Percentiles rank a stretch among this genome's conserved stretches.
phyloP scores from a whole-genome alignment of 2,797 vertebrate species.

The Gymnoscopelus microlampas region DNA sequence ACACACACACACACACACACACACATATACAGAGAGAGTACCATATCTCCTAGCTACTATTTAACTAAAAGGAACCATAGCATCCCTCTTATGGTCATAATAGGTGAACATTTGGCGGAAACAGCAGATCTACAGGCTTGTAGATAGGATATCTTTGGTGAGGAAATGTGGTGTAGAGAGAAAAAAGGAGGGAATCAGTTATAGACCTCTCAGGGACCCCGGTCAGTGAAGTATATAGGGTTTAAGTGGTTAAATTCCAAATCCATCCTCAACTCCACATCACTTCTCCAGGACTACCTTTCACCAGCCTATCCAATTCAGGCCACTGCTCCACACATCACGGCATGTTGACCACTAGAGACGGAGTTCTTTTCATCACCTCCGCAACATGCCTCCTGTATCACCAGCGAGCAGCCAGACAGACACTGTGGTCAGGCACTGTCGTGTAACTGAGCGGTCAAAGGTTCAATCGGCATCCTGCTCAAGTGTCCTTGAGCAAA shows the following conservation, averaged over 20 bases:
- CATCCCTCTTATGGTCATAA: no score
- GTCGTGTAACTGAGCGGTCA: not conserved
- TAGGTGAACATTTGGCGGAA: no score
- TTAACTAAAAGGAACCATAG: no score
- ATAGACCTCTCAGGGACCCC: not conserved
- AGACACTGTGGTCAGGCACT: constrained; percentile 39
- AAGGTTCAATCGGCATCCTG: not conserved
- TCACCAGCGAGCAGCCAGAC: constrained; percentile 60
- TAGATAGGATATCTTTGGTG: no score
- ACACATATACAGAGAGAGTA: not conserved
- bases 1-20: constrained; percentile 35
- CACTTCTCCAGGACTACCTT: constrained; percentile 61
- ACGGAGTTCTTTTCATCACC: constrained; percentile 74
- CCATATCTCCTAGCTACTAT: constrained; percentile 23
- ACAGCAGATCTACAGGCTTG: no score
- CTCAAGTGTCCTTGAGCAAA: no score
- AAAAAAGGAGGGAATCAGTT: no score
- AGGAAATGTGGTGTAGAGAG: no score
- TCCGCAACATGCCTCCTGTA: constrained; percentile 60
- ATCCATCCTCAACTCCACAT: constrained; percentile 70
- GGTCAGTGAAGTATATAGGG: not conserved
- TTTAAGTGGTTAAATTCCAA: constrained; percentile 17
- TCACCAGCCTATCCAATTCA: constrained; percentile 72
- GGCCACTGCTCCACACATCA: constrained; percentile 72
- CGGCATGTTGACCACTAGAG: constrained; percentile 77